Evolutionary conservation across 2,113 vertebrate genomes (phyloP).

Genomic region (Myotis davidii): DNA sequence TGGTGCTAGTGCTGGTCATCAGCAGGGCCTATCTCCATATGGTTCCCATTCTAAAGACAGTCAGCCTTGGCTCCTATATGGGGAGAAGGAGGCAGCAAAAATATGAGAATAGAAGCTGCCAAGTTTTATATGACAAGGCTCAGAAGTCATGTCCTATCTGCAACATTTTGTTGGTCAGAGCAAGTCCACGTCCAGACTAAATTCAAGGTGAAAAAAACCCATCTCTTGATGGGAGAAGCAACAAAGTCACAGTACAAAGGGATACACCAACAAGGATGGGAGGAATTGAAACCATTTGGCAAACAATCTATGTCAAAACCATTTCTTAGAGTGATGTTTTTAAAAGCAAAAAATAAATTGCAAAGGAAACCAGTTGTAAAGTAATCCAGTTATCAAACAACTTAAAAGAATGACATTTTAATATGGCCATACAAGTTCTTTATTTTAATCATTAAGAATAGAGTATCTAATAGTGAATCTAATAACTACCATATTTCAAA

Average conservation of each 20-base stretch:
- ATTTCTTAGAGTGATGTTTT: background rate
- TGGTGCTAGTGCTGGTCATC: background rate
- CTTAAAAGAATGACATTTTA: background rate
- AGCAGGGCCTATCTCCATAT: fast-evolving
- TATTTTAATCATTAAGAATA: background rate
- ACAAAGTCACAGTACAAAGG: background rate
- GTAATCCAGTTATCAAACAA: background rate
- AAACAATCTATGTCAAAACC: background rate
- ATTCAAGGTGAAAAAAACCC: background rate
- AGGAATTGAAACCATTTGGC: background rate
- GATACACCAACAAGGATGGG: background rate
- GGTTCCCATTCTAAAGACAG: background rate
- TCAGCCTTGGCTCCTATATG: background rate
- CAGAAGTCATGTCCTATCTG: background rate
- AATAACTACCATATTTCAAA: background rate
- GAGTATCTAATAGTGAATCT: background rate
- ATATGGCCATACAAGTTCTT: background rate
- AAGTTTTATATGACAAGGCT: background rate
- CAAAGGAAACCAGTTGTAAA: background rate
- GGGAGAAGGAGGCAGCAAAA: background rate
- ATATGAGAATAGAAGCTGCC: background rate
- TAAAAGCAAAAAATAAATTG: background rate
- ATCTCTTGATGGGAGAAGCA: background rate
- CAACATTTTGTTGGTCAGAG: background rate
- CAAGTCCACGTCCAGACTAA: background rate